Evolutionary conservation across 2,113 vertebrate species (phyloP), one percentile per base, ranked within the genome.

Genomic region (Pelecanus crispus): DNA sequence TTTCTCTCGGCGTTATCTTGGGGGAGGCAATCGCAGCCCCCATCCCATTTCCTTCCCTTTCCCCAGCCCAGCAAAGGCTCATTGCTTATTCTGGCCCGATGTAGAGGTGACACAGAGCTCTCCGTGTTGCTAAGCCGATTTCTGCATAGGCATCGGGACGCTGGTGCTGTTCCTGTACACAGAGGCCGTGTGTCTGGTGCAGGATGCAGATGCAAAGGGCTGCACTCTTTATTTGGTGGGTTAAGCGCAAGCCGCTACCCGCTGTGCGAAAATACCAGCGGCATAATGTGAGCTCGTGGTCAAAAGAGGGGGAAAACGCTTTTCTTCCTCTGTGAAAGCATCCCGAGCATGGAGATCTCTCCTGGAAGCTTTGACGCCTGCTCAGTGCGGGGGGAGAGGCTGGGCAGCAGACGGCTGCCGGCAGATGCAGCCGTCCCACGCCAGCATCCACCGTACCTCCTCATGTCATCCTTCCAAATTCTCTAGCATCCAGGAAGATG

Each of bases 301-400:
- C n/a, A 13, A 47, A 53, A 72, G 13, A 36, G 19, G 6, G 4
- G 6, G 19, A 58, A 58, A 84, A 2, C 3, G 10, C 5, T 24
- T 21, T 20, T 49, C 2, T 31, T 29, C 9, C 34, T 22, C 24
- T 24, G 0, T 72, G 56, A 24, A 58, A 38, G 38, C 0, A 0
- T 13, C 28, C 36, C 28, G 74, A 49, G 55, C 15, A 0, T 13
- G 45, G 68, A 50, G 19, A 52, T 32, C 4, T 38, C 56, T 63
- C 3, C 2, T 85, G 78, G 68, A 42, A 47, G 21, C 50, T 73
- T 42, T 63, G 62, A 9, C 10, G 7, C n/a, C 38, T 34, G n/a
- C 70, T 61, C 3, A 1, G 31, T 8, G 44, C 13, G 6, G 59
- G 72, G 14, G 66, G 44, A 83, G 36, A 55, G 56, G 52, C 52